These are phyloP conservation scores for Gastrophysa polygoni DNA, from an alignment of 2,888 invertebrate genomes.

Conservation along the genomic window DNA sequence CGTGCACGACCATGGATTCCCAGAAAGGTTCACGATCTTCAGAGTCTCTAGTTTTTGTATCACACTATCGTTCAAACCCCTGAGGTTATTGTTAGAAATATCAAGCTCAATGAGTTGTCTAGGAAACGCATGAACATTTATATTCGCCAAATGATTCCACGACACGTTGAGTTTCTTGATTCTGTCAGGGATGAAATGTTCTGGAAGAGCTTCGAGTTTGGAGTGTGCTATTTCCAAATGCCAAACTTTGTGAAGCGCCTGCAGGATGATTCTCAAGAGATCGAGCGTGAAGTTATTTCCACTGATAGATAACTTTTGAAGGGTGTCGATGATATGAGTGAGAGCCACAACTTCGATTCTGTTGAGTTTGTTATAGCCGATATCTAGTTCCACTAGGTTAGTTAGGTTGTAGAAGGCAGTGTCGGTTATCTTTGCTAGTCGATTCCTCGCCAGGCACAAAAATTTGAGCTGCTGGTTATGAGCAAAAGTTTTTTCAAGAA, in stretches of 20 bases:
- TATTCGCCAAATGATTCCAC: conserved; percentile 68
- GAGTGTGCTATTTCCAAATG: conserved; percentile 67
- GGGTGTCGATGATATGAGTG: conserved; percentile 65
- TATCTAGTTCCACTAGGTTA: conserved; percentile 71
- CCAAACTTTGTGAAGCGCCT: conserved; percentile 64
- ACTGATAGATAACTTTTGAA: conserved; percentile 71
- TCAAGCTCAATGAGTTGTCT: conserved; percentile 69
- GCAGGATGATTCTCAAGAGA: conserved; percentile 65
- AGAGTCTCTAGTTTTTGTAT: conserved; percentile 66
- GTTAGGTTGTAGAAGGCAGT: conserved; percentile 76
- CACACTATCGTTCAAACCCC: conserved; percentile 65
- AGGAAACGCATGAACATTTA: conserved; percentile 65
- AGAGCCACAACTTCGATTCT: conserved; percentile 69
- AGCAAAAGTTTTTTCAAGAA: conserved; percentile 73
- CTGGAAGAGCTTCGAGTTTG: conserved; percentile 62
- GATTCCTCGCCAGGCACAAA: conserved; percentile 72
- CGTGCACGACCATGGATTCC: conserved; percentile 74
- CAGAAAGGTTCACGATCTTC: conserved; percentile 62
- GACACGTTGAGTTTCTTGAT: conserved; percentile 74
- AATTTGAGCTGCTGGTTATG: conserved; percentile 57
- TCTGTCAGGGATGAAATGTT: conserved; percentile 65
- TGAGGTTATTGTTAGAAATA: conserved; percentile 74
- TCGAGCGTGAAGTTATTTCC: conserved; percentile 71
- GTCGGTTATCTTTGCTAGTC: conserved; percentile 75
- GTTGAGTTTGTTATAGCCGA: conserved; percentile 77